Evolutionary conservation across 2,113 vertebrate genomes (phyloP).

Genomic region (Pelecanoides urinatrix): DNA sequence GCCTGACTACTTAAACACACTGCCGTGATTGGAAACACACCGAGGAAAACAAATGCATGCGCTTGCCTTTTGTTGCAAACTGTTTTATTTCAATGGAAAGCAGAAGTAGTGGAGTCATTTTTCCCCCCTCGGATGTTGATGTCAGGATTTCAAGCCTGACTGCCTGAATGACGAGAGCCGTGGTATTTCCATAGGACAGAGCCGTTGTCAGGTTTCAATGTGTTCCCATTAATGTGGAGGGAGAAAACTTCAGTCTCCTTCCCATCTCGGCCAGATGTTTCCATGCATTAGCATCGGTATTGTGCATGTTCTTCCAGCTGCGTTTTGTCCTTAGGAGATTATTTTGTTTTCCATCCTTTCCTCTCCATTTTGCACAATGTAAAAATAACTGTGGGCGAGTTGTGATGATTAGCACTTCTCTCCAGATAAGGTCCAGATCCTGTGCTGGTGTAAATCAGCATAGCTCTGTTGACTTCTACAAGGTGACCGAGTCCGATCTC

Average conservation of each 20-base stretch:
- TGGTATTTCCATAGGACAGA: slow-evolving; percentile 22
- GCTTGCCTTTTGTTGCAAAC: slow-evolving; percentile 26
- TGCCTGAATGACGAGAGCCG: neutral
- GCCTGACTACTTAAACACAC: slow-evolving; percentile 55
- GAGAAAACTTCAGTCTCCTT: neutral
- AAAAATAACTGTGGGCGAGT: neutral
- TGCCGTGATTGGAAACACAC: slow-evolving; percentile 46
- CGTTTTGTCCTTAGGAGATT: neutral
- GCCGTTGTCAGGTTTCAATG: neutral
- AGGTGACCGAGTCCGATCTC: neutral
- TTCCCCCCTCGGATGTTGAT: neutral
- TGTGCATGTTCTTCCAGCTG: neutral
- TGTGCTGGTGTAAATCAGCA: neutral
- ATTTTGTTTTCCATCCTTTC: neutral
- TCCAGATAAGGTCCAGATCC: neutral
- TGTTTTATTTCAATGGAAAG: slow-evolving; percentile 30
- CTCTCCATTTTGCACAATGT: neutral
- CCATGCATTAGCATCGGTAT: neutral
- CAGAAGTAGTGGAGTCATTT: slow-evolving; percentile 26
- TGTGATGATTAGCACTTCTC: neutral
- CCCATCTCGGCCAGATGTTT: slow-evolving; percentile 6
- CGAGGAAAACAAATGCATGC: slow-evolving; percentile 5
- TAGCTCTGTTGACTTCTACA: neutral
- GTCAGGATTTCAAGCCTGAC: slow-evolving; percentile 33
- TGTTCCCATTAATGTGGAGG: neutral